phyloP scores from a whole-genome alignment of 2,888 invertebrate species.

The Hypsopygia costalis region DNA sequence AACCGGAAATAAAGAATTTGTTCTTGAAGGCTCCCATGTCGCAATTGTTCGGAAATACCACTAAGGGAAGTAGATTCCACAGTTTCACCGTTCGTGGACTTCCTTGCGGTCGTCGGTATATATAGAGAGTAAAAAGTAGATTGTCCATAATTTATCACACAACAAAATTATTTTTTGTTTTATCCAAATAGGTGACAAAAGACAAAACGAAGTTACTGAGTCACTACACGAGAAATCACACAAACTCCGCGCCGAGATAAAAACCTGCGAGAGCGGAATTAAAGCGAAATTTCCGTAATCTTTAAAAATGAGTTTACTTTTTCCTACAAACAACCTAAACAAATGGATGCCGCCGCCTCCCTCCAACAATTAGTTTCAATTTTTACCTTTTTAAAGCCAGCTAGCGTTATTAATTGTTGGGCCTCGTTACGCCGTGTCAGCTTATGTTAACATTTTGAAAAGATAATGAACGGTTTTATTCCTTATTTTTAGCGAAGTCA shows the following conservation, averaged over 20 bases:
- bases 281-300: constrained; percentile 19
- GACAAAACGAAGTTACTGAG: not conserved
- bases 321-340: constrained; percentile 23
- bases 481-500: not conserved
- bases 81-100: too few species aligned
- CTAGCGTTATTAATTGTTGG: constrained; percentile 49
- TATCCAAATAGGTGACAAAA: not conserved
- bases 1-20: too few species aligned
- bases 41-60: too few species aligned
- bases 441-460: not conserved
- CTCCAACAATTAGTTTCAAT: constrained; percentile 29
- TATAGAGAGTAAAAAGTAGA: too few species aligned
- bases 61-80: too few species aligned
- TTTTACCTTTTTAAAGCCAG: constrained; percentile 35
- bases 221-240: not conserved
- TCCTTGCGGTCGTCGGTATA: too few species aligned
- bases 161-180: not conserved
- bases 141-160: too few species aligned
- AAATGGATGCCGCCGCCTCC: constrained; percentile 21
- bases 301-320: constrained; percentile 27
- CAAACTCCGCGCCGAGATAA: not conserved
- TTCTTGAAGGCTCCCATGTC: too few species aligned
- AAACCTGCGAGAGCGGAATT: constrained; percentile 2
- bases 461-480: not conserved
- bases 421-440: constrained; percentile 24